These are phyloP conservation scores for Heterotilapia buettikoferi DNA, from an alignment of 2,113 vertebrate genomes.

Conservation along the genomic window DNA sequence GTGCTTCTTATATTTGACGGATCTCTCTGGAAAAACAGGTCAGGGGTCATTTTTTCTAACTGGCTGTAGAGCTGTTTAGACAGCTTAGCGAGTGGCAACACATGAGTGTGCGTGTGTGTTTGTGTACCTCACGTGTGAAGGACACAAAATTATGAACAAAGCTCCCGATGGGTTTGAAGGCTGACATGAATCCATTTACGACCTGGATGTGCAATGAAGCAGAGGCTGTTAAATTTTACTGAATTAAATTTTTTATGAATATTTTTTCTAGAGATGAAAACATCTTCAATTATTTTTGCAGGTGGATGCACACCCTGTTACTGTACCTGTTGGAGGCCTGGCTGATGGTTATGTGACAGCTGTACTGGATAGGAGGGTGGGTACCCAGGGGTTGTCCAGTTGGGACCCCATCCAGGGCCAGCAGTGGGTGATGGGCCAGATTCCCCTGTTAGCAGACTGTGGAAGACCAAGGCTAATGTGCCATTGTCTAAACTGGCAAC, in stretches of 20 bases:
- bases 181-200: slow-evolving; percentile 41
- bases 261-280: background rate
- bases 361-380: background rate
- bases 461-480: slow-evolving; percentile 56
- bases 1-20: slow-evolving; percentile 47
- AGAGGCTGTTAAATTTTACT: background rate
- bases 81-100: background rate
- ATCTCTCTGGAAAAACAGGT: slow-evolving; percentile 45
- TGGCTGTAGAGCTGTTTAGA: background rate
- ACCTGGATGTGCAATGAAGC: slow-evolving; percentile 36
- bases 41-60: background rate
- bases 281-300: background rate
- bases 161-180: slow-evolving; percentile 54
- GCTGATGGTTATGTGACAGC: background rate
- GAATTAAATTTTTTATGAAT: accelerated
- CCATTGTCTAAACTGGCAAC: slow-evolving; percentile 47
- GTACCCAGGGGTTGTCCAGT: background rate
- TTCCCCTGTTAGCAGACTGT: slow-evolving; percentile 44
- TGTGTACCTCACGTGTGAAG: slow-evolving; percentile 61
- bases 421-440: background rate
- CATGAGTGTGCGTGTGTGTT: background rate
- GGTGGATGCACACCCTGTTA: background rate
- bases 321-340: slow-evolving; percentile 42
- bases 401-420: background rate
- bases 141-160: slow-evolving; percentile 66